Evolutionary conservation across 1,140 invertebrate genomes (phyloP), one percentile per base, ranked within the genome.

Genomic region (Hylyphantes graminicola): DNA sequence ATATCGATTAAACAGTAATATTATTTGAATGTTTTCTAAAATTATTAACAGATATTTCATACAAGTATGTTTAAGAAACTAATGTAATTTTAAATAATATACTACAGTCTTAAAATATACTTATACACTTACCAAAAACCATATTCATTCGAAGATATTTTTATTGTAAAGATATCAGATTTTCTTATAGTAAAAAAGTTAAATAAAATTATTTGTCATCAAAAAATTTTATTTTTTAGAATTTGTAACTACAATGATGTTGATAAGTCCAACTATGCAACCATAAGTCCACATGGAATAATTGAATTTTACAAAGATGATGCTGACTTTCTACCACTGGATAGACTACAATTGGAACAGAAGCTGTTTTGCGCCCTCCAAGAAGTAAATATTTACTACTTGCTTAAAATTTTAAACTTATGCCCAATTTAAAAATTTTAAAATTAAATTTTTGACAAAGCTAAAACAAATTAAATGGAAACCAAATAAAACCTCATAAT

Each of bases 301-400:
- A 5, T 83, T 0, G 80, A 83, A 10, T 64, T 83, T 50, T 83
- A 74, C 50, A 83, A 74, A 65, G 70, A 50, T 4, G 61, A 74
- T 65, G 80, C 53, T 15, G 70, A 74, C 59, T 83, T 83, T 17
- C 17, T 83, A 50, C 70, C 70, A 0, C 48, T 65, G 11, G 70
- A 83, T 19, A 83, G 80, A 54, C 72, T 83, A 10, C 17, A n/a
- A 11, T 7, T 55, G 7, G 80, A 83, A 59, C 57, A 65, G 12
- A 48, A 83, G 19, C 61, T 74, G 5, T 74, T 64, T 19, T 35
- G 55, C 6, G 17, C 6, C n/a, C 68, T 83, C 50, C 63, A 57
- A 74, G 21, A 83, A 21, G 80, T 83, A 78, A 19, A 13, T 67
- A 19, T 7, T 1, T 55, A 17, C 13, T 72, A 9, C 12, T 72